Percentiles rank a stretch among this genome's conserved stretches.
Evolutionary conservation across 2,797 vertebrate genomes (phyloP).

Genomic region (Brotula barbata): DNA sequence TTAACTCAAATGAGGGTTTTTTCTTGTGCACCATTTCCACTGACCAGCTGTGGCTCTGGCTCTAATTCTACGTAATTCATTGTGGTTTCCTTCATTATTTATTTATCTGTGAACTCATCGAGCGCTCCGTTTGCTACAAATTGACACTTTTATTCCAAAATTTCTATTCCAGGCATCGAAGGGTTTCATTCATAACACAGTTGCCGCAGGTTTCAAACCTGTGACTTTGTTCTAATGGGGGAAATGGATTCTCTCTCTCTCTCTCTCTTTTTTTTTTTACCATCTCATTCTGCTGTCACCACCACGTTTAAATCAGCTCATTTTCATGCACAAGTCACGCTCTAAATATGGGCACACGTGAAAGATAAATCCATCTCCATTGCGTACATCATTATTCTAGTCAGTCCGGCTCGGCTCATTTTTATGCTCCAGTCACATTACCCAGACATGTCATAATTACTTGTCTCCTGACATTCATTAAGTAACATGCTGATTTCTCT

Average conservation of each 20-base stretch:
- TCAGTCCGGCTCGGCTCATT: constrained; percentile 56
- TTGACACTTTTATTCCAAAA: not conserved
- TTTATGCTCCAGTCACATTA: constrained; percentile 59
- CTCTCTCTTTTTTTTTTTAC: too few species aligned
- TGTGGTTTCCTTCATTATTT: not conserved
- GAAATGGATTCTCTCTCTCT: not conserved
- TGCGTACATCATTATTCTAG: constrained; percentile 42
- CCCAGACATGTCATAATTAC: constrained; percentile 71
- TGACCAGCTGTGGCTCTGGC: not conserved
- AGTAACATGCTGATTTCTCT: constrained; percentile 68
- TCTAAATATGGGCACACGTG: constrained; percentile 43
- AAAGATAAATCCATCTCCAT: constrained; percentile 41
- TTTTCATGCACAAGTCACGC: constrained; percentile 45
- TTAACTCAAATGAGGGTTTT: too few species aligned
- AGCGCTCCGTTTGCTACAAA: not conserved
- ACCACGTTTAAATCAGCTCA: constrained; percentile 34
- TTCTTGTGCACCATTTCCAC: not conserved
- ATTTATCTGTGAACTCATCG: not conserved
- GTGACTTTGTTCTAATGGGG: constrained; percentile 23
- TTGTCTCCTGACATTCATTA: constrained; percentile 78
- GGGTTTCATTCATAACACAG: not conserved
- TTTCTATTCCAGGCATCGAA: not conserved
- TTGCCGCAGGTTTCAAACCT: constrained; percentile 19
- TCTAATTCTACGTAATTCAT: not conserved
- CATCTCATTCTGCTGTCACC: constrained; percentile 3